phyloP scores from a whole-genome alignment of 2,888 invertebrate genomes.

The Nephrotoma guestfalica region DNA sequence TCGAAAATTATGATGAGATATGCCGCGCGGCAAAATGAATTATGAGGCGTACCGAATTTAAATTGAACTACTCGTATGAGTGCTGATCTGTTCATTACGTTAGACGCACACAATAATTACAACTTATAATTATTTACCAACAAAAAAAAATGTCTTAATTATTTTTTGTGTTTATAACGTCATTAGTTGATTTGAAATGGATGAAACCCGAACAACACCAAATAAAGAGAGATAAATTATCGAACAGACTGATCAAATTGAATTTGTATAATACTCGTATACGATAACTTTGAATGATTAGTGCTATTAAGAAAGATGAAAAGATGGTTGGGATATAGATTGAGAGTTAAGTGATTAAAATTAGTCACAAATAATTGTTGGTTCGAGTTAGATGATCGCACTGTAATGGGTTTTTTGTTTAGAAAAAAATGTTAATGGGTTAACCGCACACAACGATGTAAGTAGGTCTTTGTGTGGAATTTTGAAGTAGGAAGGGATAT shows the following conservation, averaged over 20 bases:
- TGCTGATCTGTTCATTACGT: neutral
- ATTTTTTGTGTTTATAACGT: neutral
- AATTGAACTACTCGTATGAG: neutral
- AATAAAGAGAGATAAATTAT: neutral
- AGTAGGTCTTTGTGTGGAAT: neutral
- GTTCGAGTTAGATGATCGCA: neutral
- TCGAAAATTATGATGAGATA: neutral
- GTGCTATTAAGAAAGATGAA: neutral
- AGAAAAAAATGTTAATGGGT: neutral
- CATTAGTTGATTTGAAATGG: neutral
- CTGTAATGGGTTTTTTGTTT: neutral
- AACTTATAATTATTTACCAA: neutral
- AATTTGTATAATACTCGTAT: neutral
- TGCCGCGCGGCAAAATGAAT: neutral
- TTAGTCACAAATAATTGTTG: neutral
- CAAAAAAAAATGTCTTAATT: neutral
- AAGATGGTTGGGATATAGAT: neutral
- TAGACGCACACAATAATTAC: neutral
- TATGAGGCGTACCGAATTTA: neutral
- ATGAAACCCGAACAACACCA: neutral
- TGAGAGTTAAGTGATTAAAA: neutral
- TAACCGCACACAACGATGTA: neutral
- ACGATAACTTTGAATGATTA: neutral
- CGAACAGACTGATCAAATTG: neutral
- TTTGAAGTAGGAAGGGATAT: neutral